Conservation (phyloP, 2,113 vertebrate genomes). For the Fregetta grallaria region DNA sequence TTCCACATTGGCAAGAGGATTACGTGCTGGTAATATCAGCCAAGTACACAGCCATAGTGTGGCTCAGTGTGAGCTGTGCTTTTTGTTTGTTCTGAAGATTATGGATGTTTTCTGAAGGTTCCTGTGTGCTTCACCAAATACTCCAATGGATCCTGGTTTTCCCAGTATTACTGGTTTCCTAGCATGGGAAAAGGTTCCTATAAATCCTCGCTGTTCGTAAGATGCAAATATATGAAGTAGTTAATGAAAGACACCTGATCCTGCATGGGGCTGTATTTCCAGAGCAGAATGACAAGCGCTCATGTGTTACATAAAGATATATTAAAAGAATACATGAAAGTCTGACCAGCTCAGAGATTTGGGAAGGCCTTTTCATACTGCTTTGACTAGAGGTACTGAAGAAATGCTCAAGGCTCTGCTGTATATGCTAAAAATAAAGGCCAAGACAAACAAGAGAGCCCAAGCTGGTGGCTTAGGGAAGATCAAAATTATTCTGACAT, state of each 20-base stretch:
- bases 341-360: not conserved
- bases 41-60: rapidly evolving
- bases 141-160: not conserved
- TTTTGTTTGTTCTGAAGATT: not conserved
- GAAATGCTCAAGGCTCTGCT: not conserved
- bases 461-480: not conserved
- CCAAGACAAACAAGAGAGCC: not conserved
- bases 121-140: not conserved
- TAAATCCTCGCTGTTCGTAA: not conserved
- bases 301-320: not conserved
- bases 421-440: not conserved
- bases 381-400: not conserved
- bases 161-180: not conserved
- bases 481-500: not conserved
- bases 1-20: rapidly evolving
- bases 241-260: not conserved
- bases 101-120: not conserved
- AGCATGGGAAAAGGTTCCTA: not conserved
- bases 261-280: not conserved
- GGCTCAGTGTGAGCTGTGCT: not conserved
- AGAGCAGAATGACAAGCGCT: not conserved
- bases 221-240: not conserved
- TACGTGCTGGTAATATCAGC: not conserved
- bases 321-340: not conserved
- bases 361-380: not conserved